phyloP scores from a whole-genome alignment of 2,888 invertebrate genomes.

The Spodoptera exigua region DNA sequence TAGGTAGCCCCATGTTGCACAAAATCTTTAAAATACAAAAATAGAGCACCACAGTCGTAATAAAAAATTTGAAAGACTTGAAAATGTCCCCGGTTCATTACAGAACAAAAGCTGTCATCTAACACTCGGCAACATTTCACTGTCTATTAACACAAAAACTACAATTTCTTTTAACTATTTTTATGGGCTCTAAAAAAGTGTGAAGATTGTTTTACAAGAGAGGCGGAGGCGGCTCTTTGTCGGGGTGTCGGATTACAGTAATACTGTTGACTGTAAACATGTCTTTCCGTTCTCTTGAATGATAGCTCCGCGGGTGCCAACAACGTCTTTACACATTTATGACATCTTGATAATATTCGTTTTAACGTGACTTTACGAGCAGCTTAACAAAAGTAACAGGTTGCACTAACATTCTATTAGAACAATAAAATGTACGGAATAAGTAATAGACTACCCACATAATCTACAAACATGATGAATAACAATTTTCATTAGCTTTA shows the following conservation, averaged over 20 bases:
- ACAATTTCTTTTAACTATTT: conserved; percentile 88
- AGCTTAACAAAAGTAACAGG: conserved; percentile 49
- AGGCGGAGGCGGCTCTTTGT: conserved; percentile 87
- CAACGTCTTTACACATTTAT: conserved; percentile 54
- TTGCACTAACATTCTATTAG: conserved; percentile 11
- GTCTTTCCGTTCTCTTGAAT: conserved; percentile 83
- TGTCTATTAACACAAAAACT: conserved; percentile 86
- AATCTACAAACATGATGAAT: no score
- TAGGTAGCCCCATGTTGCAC: conserved; percentile 47
- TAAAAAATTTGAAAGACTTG: conserved; percentile 81
- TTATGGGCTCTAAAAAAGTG: conserved; percentile 87
- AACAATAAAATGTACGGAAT: neutral
- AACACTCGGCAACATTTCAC: conserved; percentile 88
- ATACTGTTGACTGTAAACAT: conserved; percentile 86
- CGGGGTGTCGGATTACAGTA: conserved; percentile 80
- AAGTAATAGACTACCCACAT: no score
- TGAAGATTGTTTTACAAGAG: conserved; percentile 88
- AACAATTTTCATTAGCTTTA: no score
- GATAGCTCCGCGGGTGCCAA: conserved; percentile 83
- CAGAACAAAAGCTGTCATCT: conserved; percentile 88
- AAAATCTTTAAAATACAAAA: conserved; percentile 68
- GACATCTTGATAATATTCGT: conserved; percentile 51
- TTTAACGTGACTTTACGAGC: conserved; percentile 51
- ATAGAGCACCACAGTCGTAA: conserved; percentile 80
- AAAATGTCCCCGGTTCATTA: conserved; percentile 86